phyloP scores from a whole-genome alignment of 1,140 invertebrate genomes.

The Tetraneura akinire region DNA sequence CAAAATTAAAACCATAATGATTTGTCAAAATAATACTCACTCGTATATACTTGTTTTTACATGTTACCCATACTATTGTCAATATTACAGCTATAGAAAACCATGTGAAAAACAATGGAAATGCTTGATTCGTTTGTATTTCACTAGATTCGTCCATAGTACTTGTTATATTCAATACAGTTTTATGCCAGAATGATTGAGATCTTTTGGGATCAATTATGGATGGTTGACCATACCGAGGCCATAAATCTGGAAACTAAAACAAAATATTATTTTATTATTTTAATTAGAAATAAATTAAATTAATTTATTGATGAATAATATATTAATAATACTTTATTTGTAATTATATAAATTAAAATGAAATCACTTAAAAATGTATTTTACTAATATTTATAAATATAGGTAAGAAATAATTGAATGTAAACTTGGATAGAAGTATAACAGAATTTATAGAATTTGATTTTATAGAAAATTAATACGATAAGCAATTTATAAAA shows the following conservation, averaged over 20 bases:
- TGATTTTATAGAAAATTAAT: too few relatives aligned
- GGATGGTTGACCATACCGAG: neutral
- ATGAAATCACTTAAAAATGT: too few relatives aligned
- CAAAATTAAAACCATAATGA: neutral
- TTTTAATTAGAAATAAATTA: neutral
- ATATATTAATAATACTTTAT: too few relatives aligned
- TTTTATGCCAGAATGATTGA: constrained; percentile 37
- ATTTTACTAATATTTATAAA: too few relatives aligned
- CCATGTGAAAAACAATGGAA: constrained; percentile 20
- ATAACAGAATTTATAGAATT: too few relatives aligned
- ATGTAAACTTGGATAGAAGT: too few relatives aligned
- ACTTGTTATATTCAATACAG: constrained; percentile 29
- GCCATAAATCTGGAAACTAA: constrained; percentile 25
- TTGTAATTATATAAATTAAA: too few relatives aligned
- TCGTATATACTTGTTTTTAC: constrained; percentile 10
- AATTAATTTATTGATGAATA: too few relatives aligned
- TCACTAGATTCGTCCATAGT: constrained; percentile 30
- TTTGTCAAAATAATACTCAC: neutral
- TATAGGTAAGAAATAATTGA: too few relatives aligned
- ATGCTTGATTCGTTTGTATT: constrained; percentile 4
- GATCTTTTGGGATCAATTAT: constrained; percentile 39
- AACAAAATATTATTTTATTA: neutral
- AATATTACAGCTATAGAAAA: neutral
- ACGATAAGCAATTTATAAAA: too few relatives aligned
- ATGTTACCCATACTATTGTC: neutral